Conservation (phyloP, 64 coral and sea anemone genomes). For the Actinia equina region DNA sequence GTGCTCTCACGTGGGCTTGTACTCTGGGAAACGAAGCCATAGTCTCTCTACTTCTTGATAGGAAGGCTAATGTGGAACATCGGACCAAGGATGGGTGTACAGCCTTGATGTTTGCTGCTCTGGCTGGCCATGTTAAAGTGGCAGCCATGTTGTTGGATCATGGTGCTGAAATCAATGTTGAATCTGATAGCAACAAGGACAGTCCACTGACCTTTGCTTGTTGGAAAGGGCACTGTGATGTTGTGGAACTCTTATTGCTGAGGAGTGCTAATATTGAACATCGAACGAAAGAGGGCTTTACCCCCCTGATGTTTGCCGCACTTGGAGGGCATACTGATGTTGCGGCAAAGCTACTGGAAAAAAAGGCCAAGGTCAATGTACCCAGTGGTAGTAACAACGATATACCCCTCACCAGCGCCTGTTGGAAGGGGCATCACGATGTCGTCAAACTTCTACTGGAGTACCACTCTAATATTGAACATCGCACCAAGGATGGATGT, state of each 20-base stretch:
- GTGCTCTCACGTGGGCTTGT: conserved; percentile 99
- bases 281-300: conserved; percentile 97
- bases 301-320: conserved; percentile 98
- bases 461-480: conserved; percentile 94
- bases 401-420: conserved; percentile 96
- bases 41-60: conserved; percentile 77
- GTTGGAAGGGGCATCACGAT: conserved; percentile 98
- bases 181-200: conserved; percentile 99
- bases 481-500: conserved; percentile 98
- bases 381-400: conserved; percentile 99
- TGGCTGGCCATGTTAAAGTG: conserved; percentile 97
- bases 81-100: conserved; percentile 99
- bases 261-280: conserved; percentile 98
- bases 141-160: conserved; percentile 95
- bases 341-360: conserved; percentile 82
- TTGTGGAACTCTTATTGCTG: conserved; percentile 87
- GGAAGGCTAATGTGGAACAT: conserved; percentile 89
- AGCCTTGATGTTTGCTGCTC: conserved; percentile 95
- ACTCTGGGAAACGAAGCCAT: conserved; percentile 98
- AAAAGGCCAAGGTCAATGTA: conserved; percentile 86
- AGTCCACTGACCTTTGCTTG: conserved; percentile 99
- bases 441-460: conserved; percentile 95
- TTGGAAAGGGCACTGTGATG: conserved; percentile 99
- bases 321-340: conserved; percentile 97
- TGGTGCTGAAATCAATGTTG: conserved; percentile 96